phyloP scores from a whole-genome alignment of 1,140 invertebrate genomes.

The Drosophila micromelanica region DNA sequence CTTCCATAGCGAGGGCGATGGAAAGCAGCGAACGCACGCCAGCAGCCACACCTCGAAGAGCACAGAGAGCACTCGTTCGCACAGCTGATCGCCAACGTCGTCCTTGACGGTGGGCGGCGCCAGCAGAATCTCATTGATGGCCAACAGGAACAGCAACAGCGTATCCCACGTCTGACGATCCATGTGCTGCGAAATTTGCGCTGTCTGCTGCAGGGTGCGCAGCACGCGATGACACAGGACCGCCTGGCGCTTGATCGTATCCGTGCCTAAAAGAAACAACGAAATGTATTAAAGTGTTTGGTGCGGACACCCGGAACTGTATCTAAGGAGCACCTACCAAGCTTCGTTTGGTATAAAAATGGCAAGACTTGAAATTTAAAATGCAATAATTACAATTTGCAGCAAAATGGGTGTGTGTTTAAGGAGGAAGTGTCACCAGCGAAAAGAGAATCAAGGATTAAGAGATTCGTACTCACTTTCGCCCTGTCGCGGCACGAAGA shows the following conservation, averaged over 20 bases:
- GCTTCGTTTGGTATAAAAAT: conserved; percentile 94
- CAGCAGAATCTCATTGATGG: conserved; percentile 96
- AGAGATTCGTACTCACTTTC: conserved; percentile 89
- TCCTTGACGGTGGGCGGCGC: conserved; percentile 96
- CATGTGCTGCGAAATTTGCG: conserved; percentile 91
- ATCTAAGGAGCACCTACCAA: conserved; percentile 87
- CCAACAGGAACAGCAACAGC: conserved; percentile 94
- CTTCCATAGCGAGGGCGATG: conserved; percentile 97
- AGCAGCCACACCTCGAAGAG: conserved; percentile 98
- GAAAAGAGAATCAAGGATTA: background rate
- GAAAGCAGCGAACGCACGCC: conserved; percentile 94
- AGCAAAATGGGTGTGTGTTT: conserved; percentile 12
- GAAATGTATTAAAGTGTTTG: too few relatives aligned
- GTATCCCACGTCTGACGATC: conserved; percentile 96
- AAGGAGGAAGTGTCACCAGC: background rate
- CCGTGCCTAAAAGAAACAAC: conserved; percentile 87
- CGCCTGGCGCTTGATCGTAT: conserved; percentile 96
- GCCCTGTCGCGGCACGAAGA: conserved; percentile 96
- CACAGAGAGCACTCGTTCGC: conserved; percentile 96
- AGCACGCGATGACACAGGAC: conserved; percentile 97
- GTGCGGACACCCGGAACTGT: background rate
- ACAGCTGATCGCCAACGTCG: conserved; percentile 97
- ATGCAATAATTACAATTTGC: conserved; percentile 30
- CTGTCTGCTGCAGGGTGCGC: conserved; percentile 93
- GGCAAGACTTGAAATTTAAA: conserved; percentile 90